Conservation (phyloP, 2,113 vertebrate species). For the Cettia cetti region DNA sequence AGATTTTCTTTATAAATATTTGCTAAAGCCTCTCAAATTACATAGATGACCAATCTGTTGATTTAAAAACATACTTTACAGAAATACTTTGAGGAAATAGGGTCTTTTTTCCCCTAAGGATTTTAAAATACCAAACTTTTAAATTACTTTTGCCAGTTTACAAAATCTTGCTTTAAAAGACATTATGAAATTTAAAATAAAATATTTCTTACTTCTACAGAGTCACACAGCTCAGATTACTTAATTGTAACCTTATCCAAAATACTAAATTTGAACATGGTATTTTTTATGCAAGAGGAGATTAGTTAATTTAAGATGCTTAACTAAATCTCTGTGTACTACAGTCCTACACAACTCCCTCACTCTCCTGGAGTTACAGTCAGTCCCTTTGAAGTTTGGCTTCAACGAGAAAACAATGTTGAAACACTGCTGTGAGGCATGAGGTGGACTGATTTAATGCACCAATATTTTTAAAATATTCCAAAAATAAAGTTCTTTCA, state of each 20-base stretch:
- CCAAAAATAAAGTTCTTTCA: not conserved
- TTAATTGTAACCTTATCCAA: not conserved
- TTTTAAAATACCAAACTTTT: not conserved
- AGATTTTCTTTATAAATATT: not conserved
- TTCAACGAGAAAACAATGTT: slow-evolving; percentile 2
- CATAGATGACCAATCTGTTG: not conserved
- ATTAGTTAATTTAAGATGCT: not conserved
- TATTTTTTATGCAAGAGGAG: not conserved
- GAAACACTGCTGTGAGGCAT: not conserved
- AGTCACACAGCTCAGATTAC: not conserved
- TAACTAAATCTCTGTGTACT: not conserved
- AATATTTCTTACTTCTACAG: not conserved
- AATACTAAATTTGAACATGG: not conserved
- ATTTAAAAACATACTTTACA: not conserved
- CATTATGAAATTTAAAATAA: not conserved
- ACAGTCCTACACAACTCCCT: not conserved
- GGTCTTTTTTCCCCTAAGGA: not conserved
- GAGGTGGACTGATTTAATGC: not conserved
- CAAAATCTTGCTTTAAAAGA: not conserved
- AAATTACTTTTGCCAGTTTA: not conserved
- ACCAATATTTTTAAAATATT: not conserved
- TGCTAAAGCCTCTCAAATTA: not conserved
- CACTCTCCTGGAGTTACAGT: not conserved
- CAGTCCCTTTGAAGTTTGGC: not conserved
- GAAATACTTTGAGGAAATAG: not conserved